Evolutionary conservation across 1,140 invertebrate genomes (phyloP).

Genomic region (Drosophila simulans): DNA sequence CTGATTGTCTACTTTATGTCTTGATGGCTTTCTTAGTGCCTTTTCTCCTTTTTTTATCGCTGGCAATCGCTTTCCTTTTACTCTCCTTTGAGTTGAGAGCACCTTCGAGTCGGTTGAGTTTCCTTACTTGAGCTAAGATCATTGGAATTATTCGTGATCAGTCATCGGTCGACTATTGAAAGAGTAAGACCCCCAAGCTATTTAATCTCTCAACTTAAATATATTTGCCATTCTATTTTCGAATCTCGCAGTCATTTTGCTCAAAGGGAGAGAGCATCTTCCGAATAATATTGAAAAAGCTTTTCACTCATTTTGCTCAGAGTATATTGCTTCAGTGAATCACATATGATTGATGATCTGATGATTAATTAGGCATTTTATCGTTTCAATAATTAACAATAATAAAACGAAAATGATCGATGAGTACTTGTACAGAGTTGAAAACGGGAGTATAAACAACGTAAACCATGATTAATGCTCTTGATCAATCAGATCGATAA

Average conservation of each 20-base stretch:
- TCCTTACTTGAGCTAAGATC: not conserved
- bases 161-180: conserved; percentile 22
- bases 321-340: conserved; percentile 21
- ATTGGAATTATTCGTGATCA: conserved; percentile 1
- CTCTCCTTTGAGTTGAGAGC: not conserved
- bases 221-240: conserved; percentile 35
- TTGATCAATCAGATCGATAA: too few relatives aligned
- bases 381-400: not conserved
- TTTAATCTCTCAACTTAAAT: conserved; percentile 29
- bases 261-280: conserved; percentile 4
- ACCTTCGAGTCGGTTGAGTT: too few relatives aligned
- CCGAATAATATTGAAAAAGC: conserved; percentile 28
- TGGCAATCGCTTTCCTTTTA: conserved; percentile 13
- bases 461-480: too few relatives aligned
- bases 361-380: not conserved
- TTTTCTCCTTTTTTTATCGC: conserved; percentile 1
- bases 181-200: not conserved
- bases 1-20: conserved; percentile 14
- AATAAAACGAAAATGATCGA: too few relatives aligned
- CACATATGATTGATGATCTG: conserved; percentile 17
- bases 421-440: too few relatives aligned
- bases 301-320: conserved; percentile 7
- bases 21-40: conserved; percentile 8
- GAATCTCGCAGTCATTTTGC: conserved; percentile 19
- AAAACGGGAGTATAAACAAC: too few relatives aligned